These are phyloP conservation scores for Nesoenas mayeri DNA, from an alignment of 2,113 vertebrate genomes.

Conservation along the genomic window DNA sequence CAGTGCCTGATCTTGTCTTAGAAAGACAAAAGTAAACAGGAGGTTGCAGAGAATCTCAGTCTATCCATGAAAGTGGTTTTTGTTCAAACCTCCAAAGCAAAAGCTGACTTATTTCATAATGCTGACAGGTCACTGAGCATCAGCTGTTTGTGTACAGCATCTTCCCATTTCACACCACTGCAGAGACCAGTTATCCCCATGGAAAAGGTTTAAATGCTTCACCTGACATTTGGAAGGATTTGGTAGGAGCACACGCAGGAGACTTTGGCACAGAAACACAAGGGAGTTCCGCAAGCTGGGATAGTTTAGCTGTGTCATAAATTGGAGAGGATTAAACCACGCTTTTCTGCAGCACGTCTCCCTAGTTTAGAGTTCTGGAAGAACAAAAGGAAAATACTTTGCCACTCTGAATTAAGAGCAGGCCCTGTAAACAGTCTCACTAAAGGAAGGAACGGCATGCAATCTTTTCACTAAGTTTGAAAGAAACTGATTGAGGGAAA, in stretches of 20 bases:
- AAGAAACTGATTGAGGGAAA: not conserved
- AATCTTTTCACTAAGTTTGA: not conserved
- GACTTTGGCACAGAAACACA: not conserved
- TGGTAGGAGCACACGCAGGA: not conserved
- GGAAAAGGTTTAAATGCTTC: not conserved
- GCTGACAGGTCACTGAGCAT: not conserved
- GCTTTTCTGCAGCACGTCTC: not conserved
- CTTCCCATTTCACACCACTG: not conserved
- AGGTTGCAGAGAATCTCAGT: not conserved
- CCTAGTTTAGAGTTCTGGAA: not conserved
- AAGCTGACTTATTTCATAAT: not conserved
- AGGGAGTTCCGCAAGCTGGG: not conserved
- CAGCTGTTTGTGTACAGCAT: accelerated
- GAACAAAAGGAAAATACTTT: slow-evolving; percentile 13
- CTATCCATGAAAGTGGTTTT: not conserved
- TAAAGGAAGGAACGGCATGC: not conserved
- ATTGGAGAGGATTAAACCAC: not conserved
- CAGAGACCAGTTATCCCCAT: not conserved
- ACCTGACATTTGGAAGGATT: not conserved
- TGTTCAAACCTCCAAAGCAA: not conserved
- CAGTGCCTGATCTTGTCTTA: not conserved
- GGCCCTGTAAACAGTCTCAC: not conserved
- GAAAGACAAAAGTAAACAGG: not conserved
- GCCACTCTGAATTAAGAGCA: slow-evolving; percentile 12
- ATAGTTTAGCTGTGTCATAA: not conserved